Base-by-base conservation (phyloP, 2,113 vertebrate genomes). In the Myocastor coypus region DNA sequence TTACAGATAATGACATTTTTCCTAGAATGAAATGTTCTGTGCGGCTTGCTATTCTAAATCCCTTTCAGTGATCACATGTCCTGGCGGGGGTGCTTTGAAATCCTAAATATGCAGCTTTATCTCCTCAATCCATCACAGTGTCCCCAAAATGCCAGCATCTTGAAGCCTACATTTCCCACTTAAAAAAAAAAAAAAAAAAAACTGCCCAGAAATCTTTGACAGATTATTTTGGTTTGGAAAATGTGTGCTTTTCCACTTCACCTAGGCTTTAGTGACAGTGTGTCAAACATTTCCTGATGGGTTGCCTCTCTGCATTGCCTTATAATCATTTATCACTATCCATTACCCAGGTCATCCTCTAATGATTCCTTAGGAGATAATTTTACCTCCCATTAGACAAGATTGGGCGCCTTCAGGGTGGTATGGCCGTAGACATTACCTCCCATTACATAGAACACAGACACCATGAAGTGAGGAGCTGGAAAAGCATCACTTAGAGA, bases 101-200 rank as follows among this genome's bases (percentile, higher is more conserved):
- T 89, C 50, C 87, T 93, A 42, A 52, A 37, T 57, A 50, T 16
- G 52, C 1, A 4, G 28, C 91, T 82, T 82, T 52, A 13, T 87
- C 81, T 83, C 42, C 13, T 77, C 75, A 61, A 0, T 93, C 90
- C 37, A 34, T 93, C 94, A 89, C 9, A 8, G 26, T 85, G 87
- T 83, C 77, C 92, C 88, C 90, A 92, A 96, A 95, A 94, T 85
- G 85, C 83, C 92, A 95, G 7, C 26, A 5, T 86, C 83, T 68
- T 46, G 46, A 87, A 89, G 81, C n/a, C 16, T 7, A 40, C 24
- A 32, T 80, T 52, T 94, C 78, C 83, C 32, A 85, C 64, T 92
- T 64, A 69, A 17, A 55, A 57, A 57, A 19, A 57, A 57, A 17
- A 57, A 57, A 57, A 57, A 19, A 57, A 57, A 20, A 86, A 81